Evolutionary conservation across 1,140 invertebrate genomes (phyloP).

Genomic region (Papilio dardanus): DNA sequence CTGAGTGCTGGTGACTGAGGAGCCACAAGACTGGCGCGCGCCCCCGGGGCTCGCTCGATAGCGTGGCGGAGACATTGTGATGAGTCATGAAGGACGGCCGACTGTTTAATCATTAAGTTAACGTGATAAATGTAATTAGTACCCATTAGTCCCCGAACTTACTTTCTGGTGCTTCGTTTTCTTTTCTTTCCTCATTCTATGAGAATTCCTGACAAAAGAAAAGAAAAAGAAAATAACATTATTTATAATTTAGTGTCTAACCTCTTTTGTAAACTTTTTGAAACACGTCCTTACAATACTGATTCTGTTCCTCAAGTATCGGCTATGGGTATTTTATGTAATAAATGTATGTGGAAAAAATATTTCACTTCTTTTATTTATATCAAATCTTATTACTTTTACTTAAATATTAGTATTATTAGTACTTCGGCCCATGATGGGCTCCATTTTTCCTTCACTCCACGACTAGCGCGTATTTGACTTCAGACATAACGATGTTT

Average conservation of each 20-base stretch:
- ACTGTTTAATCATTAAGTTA: neutral
- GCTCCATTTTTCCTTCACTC: too few relatives aligned
- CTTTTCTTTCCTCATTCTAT: neutral
- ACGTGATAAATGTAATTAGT: neutral
- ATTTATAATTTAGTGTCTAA: neutral
- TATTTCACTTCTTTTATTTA: neutral
- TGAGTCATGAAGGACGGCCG: neutral
- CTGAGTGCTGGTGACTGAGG: neutral
- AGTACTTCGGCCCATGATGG: too few relatives aligned
- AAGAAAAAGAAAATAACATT: neutral
- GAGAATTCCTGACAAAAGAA: neutral
- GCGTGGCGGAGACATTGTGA: neutral
- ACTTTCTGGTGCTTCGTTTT: neutral
- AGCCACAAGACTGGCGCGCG: conserved; percentile 20
- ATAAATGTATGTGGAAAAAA: conserved; percentile 19
- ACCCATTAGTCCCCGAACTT: conserved; percentile 8
- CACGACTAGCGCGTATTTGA: too few relatives aligned
- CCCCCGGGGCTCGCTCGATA: neutral
- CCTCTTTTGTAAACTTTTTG: neutral
- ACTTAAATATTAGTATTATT: too few relatives aligned
- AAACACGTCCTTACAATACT: neutral
- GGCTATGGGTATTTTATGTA: conserved; percentile 25
- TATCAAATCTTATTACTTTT: neutral
- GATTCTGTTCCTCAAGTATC: neutral
- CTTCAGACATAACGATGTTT: too few relatives aligned